Conservation (phyloP, 2,888 invertebrate genomes). For the Dendrolimus houi region DNA sequence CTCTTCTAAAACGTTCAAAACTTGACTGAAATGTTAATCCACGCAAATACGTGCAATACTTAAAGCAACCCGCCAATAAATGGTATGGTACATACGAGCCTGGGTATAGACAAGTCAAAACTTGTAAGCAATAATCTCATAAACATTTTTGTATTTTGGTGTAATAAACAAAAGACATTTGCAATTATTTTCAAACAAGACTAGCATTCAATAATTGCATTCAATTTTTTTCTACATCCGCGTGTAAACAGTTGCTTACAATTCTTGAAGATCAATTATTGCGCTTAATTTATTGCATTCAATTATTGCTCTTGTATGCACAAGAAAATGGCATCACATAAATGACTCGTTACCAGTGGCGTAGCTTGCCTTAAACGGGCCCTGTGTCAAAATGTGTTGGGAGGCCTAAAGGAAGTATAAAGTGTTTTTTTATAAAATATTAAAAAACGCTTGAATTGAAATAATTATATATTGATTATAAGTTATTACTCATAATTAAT, state of each 20-base stretch:
- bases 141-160: background rate
- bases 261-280: conserved; percentile 3
- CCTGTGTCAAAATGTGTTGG: no score
- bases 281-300: conserved; percentile 5
- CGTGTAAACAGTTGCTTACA: background rate
- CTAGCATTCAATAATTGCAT: conserved; percentile 1
- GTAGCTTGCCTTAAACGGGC: no score
- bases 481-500: no score
- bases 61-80: conserved; percentile 9
- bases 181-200: conserved; percentile 3
- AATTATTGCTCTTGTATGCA: conserved; percentile 2
- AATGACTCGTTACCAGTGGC: no score
- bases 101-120: conserved; percentile 1
- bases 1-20: conserved; percentile 6
- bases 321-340: conserved; percentile 1
- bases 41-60: conserved; percentile 11
- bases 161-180: conserved; percentile 1
- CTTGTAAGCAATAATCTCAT: conserved; percentile 1
- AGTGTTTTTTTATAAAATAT: no score
- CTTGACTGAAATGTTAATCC: conserved; percentile 8
- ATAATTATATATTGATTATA: no score
- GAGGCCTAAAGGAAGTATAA: no score
- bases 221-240: background rate
- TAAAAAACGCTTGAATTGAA: no score
- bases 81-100: conserved; percentile 5